phyloP scores from a whole-genome alignment of 1,140 invertebrate genomes.

The Chionoecetes opilio region DNA sequence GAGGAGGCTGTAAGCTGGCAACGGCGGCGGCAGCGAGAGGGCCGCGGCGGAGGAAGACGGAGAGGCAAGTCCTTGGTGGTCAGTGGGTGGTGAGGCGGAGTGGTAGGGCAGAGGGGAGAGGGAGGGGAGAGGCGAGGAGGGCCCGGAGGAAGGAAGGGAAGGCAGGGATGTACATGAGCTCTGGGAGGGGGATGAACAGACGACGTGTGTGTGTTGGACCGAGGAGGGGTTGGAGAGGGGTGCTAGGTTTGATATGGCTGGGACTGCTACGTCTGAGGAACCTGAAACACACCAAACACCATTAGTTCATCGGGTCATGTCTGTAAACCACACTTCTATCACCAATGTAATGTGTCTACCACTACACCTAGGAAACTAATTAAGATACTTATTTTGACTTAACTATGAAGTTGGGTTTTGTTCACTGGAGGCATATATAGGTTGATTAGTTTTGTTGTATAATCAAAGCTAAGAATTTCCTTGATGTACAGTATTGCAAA shows the following conservation, averaged over 20 bases:
- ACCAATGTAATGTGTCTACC: neutral
- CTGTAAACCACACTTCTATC: neutral
- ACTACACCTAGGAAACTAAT: too few species aligned
- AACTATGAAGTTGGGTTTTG: too few species aligned
- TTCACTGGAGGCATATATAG: too few species aligned
- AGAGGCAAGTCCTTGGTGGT: conserved; percentile 48
- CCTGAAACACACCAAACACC: conserved; percentile 68
- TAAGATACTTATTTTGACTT: too few species aligned
- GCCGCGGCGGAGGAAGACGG: neutral
- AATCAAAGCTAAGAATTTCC: too few species aligned
- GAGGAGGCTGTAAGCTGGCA: conserved; percentile 49
- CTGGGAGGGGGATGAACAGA: conserved; percentile 56
- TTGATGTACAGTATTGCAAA: too few species aligned
- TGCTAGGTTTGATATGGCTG: conserved; percentile 67
- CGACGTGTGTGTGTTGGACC: conserved; percentile 58
- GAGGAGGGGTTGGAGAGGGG: conserved; percentile 56
- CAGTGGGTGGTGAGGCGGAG: neutral
- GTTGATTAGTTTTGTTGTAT: too few species aligned
- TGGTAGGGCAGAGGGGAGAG: conserved; percentile 45
- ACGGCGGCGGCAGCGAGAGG: neutral
- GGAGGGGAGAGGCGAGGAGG: neutral
- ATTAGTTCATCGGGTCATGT: neutral
- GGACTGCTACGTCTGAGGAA: conserved; percentile 79
- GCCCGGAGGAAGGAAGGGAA: neutral
- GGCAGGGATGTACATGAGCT: conserved; percentile 40